These are phyloP conservation scores for Zaprionus davidi DNA, from an alignment of 1,140 invertebrate genomes.

Conservation along the genomic window DNA sequence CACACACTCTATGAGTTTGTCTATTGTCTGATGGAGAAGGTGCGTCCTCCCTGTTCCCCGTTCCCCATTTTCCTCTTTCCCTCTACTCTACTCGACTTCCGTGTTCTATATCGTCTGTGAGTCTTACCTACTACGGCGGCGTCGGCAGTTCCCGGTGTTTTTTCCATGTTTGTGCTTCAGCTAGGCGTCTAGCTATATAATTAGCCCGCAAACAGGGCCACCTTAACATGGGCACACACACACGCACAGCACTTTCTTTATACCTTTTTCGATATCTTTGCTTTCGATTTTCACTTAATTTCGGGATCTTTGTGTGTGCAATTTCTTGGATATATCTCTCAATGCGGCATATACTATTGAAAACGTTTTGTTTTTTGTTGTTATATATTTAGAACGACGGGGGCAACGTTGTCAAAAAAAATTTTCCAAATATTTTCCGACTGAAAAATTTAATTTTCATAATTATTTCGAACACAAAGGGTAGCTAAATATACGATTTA, in stretches of 20 bases:
- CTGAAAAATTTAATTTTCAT: slow-evolving; percentile 32
- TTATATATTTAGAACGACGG: slow-evolving; percentile 54
- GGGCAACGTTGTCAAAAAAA: slow-evolving; percentile 28
- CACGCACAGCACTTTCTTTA: slow-evolving; percentile 56
- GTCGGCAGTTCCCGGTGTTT: slow-evolving; percentile 48
- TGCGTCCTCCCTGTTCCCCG: not conserved
- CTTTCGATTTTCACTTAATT: slow-evolving; percentile 9
- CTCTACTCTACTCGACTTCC: slow-evolving; percentile 13
- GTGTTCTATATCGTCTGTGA: slow-evolving; percentile 5
- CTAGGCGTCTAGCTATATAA: slow-evolving; percentile 71
- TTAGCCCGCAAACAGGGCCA: slow-evolving; percentile 73
- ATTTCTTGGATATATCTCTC: slow-evolving; percentile 19
- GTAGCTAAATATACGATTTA: slow-evolving; percentile 34
- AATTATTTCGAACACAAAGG: slow-evolving; percentile 43
- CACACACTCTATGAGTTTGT: slow-evolving; percentile 43
- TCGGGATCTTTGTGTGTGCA: slow-evolving; percentile 20
- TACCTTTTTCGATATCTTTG: slow-evolving; percentile 34
- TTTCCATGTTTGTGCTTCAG: slow-evolving; percentile 75
- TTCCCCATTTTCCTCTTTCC: not conserved
- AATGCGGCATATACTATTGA: slow-evolving; percentile 6
- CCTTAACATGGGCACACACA: slow-evolving; percentile 54
- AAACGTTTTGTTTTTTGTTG: slow-evolving; percentile 59
- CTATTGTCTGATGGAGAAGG: slow-evolving; percentile 58
- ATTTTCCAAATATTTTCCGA: slow-evolving; percentile 21
- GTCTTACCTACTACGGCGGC: slow-evolving; percentile 57